These are phyloP conservation scores for Garrulus glandarius DNA, from an alignment of 2,797 vertebrate species.

Conservation along the genomic window DNA sequence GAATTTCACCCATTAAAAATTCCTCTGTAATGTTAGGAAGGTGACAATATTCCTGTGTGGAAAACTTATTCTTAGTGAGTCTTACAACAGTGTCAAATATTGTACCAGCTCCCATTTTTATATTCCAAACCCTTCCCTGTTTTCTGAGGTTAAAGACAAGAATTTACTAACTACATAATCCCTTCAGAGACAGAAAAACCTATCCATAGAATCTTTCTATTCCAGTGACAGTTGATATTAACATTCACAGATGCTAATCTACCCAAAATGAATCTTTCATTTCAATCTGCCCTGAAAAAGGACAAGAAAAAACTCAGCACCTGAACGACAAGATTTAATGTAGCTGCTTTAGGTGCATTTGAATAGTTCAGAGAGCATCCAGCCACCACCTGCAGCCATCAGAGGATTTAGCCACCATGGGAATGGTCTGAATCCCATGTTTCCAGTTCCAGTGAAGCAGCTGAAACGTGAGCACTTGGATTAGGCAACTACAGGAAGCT, in stretches of 20 bases:
- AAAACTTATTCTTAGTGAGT: background rate
- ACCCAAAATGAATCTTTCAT: background rate
- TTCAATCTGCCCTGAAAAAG: background rate
- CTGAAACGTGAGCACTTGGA: background rate
- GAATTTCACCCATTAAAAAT: background rate
- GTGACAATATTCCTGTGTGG: background rate
- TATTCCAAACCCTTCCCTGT: background rate
- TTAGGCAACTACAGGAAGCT: background rate
- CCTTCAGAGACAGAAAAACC: background rate
- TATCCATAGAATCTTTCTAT: background rate
- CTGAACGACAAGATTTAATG: background rate
- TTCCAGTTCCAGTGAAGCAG: background rate
- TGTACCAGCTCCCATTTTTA: background rate
- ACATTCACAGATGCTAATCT: background rate
- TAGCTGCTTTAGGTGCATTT: background rate
- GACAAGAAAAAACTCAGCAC: too few species aligned
- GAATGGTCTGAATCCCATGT: background rate
- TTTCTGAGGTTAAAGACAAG: background rate
- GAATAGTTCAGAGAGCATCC: background rate
- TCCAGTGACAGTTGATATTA: background rate
- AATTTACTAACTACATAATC: background rate
- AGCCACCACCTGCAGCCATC: fast-evolving
- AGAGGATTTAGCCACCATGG: background rate
- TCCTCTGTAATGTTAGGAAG: background rate
- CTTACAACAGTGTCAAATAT: background rate